Conservation (phyloP, 2,888 invertebrate genomes). For the Bellardia bayeri region DNA sequence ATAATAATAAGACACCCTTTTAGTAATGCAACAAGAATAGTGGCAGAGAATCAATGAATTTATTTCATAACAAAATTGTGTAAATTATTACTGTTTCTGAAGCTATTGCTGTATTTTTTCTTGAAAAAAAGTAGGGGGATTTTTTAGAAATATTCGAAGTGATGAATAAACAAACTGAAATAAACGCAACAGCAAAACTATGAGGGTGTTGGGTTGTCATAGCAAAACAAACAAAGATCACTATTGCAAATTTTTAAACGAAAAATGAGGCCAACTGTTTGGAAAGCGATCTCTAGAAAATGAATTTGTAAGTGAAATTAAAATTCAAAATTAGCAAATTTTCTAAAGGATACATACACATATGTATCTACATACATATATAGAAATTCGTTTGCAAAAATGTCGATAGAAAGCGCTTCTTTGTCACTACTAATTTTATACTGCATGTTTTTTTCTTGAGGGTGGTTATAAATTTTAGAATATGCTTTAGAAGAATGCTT, state of each 20-base stretch:
- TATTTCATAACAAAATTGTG: slow-evolving; percentile 52
- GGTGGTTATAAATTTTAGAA: slow-evolving; percentile 31
- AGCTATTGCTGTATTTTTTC: background rate
- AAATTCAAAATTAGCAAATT: background rate
- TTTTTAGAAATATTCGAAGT: slow-evolving; percentile 59
- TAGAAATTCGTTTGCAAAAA: background rate
- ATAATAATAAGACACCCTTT: slow-evolving; percentile 8
- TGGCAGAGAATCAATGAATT: slow-evolving; percentile 64
- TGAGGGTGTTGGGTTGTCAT: slow-evolving; percentile 67
- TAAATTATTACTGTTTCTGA: slow-evolving; percentile 29
- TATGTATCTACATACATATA: too few species aligned
- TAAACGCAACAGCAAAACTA: slow-evolving; percentile 34
- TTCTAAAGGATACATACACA: too few species aligned
- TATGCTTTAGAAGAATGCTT: too few species aligned
- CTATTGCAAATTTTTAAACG: background rate
- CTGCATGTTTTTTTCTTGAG: background rate
- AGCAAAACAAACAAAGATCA: slow-evolving; percentile 46
- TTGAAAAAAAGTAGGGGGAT: slow-evolving; percentile 15
- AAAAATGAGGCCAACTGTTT: background rate
- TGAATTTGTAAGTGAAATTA: background rate
- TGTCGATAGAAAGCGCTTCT: background rate
- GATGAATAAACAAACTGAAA: slow-evolving; percentile 55
- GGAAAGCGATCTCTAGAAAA: too few species aligned
- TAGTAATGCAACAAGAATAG: slow-evolving; percentile 24
- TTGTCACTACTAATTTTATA: background rate